phyloP scores from a whole-genome alignment of 2,113 vertebrate species.

The Prunella fulvescens region DNA sequence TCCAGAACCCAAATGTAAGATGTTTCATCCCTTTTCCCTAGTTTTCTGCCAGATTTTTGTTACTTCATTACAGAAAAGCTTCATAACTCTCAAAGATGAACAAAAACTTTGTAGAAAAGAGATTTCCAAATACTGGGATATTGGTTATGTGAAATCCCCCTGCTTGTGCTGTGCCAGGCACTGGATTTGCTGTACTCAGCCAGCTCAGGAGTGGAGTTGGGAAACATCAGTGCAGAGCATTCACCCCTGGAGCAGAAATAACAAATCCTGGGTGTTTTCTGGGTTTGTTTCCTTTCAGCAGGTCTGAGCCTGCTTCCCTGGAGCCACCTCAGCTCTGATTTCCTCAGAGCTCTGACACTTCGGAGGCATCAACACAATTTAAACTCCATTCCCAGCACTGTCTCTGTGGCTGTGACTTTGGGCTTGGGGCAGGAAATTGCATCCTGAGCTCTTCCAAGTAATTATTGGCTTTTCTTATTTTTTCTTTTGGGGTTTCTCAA shows the following conservation, averaged over 20 bases:
- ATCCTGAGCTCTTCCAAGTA: background rate
- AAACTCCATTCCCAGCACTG: too few species aligned
- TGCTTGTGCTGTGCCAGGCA: background rate
- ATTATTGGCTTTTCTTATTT: background rate
- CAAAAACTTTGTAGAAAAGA: background rate
- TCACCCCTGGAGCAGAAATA: background rate
- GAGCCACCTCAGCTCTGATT: fast-evolving
- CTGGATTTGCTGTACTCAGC: background rate
- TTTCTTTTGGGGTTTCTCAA: background rate
- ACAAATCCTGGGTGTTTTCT: background rate
- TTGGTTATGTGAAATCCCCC: background rate
- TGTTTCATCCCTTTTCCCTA: fast-evolving
- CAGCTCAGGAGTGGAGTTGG: background rate
- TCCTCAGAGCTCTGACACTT: background rate
- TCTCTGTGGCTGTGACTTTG: background rate
- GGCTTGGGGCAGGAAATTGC: background rate
- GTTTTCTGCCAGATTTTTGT: background rate
- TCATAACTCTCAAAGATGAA: background rate
- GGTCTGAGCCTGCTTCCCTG: background rate
- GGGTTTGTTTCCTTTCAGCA: background rate
- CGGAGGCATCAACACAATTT: background rate
- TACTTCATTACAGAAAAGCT: background rate
- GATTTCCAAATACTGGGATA: background rate
- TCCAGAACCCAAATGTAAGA: background rate
- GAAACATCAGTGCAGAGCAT: background rate